Conservation (phyloP, 1,140 invertebrate species). For the Cherax destructor region DNA sequence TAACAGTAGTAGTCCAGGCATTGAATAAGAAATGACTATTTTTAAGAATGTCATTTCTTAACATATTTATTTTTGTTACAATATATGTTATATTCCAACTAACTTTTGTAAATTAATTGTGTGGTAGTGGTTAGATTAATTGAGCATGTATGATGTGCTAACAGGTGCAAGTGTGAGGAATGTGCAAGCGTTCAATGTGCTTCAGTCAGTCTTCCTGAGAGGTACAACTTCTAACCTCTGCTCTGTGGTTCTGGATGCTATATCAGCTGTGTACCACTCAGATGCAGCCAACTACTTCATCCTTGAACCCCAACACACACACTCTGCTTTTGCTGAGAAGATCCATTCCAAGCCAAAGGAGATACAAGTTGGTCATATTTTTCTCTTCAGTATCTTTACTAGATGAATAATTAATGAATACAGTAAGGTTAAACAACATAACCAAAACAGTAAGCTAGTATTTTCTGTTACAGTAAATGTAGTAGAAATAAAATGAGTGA, state of each 20-base stretch:
- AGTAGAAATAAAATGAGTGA: neutral
- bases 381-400: neutral
- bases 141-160: neutral
- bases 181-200: conserved; percentile 95
- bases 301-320: conserved; percentile 94
- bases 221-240: conserved; percentile 89
- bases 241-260: conserved; percentile 94
- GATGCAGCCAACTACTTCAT: conserved; percentile 99
- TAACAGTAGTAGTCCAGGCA: too few relatives aligned
- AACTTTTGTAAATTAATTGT: too few relatives aligned
- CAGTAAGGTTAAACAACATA: neutral
- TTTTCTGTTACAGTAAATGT: neutral
- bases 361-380: conserved; percentile 83
- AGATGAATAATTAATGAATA: neutral
- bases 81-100: too few relatives aligned
- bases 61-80: too few relatives aligned
- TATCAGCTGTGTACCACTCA: conserved; percentile 96
- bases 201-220: conserved; percentile 95
- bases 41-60: too few relatives aligned
- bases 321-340: conserved; percentile 96
- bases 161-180: conserved; percentile 88
- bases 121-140: neutral
- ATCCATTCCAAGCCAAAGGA: conserved; percentile 92
- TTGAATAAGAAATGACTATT: too few relatives aligned
- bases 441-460: too few relatives aligned